Evolutionary conservation across 2,888 invertebrate genomes (phyloP).

Genomic region (Stenchaetothrips biformis): DNA sequence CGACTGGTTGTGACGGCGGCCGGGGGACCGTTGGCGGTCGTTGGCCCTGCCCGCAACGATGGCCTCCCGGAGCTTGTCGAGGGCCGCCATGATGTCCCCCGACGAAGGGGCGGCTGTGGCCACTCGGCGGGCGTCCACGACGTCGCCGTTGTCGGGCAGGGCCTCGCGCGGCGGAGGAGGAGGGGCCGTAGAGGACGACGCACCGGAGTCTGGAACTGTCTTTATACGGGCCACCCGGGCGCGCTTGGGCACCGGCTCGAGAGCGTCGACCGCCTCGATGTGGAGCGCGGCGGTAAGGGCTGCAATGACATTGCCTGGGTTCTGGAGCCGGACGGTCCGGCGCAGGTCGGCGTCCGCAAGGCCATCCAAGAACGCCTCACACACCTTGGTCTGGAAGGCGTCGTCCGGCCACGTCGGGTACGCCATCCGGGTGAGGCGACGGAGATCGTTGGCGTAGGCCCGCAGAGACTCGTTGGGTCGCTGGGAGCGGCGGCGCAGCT

Average conservation of each 20-base stretch:
- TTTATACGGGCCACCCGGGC: background rate
- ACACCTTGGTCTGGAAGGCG: background rate
- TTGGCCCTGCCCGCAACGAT: no score
- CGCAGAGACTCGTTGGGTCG: no score
- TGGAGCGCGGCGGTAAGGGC: conserved; percentile 4
- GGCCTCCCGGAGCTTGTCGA: no score
- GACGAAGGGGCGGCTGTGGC: background rate
- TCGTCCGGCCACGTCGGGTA: background rate
- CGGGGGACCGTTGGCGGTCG: background rate
- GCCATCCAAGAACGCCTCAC: background rate
- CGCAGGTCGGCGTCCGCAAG: background rate
- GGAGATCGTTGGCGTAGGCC: no score
- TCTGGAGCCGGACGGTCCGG: background rate
- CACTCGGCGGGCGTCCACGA: background rate
- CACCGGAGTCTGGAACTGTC: background rate
- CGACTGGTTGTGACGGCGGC: no score
- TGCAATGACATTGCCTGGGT: background rate
- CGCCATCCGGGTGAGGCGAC: no score
- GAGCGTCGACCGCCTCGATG: background rate
- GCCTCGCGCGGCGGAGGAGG: background rate
- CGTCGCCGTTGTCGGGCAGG: background rate
- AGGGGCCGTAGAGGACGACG: background rate
- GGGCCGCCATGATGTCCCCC: background rate
- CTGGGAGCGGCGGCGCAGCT: no score
- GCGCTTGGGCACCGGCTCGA: background rate